Conservation (phyloP, 2,888 invertebrate genomes). For the Drosophila infuscata region DNA sequence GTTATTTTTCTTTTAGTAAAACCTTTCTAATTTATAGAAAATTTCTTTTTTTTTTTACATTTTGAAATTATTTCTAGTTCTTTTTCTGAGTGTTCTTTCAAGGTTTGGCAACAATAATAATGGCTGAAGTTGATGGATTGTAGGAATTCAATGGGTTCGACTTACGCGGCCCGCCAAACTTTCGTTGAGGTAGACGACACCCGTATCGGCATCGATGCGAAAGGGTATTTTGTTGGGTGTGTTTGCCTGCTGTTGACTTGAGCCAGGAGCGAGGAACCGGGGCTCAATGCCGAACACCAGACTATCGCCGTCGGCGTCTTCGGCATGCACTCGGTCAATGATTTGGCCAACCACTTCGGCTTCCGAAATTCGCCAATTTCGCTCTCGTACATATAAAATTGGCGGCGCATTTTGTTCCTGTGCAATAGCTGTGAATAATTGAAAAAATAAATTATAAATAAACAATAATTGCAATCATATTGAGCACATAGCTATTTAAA, state of each 20-base stretch:
- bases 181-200: constrained; percentile 92
- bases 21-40: not conserved
- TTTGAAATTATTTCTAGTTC: not conserved
- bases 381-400: constrained; percentile 88
- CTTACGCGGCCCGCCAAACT: constrained; percentile 91
- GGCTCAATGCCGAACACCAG: constrained; percentile 90
- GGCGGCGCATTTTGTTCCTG: constrained; percentile 86
- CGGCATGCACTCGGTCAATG: constrained; percentile 90
- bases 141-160: constrained; percentile 29
- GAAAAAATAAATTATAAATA: not conserved
- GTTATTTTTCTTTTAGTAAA: too few species aligned
- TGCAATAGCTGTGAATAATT: constrained; percentile 63
- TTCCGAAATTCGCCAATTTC: constrained; percentile 91
- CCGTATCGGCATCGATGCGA: constrained; percentile 90
- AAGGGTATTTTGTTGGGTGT: constrained; percentile 87
- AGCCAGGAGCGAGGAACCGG: constrained; percentile 79
- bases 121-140: not conserved
- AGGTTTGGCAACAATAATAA: not conserved
- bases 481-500: not conserved
- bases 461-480: not conserved
- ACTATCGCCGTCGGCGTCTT: constrained; percentile 88
- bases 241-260: constrained; percentile 51
- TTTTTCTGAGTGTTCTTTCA: not conserved
- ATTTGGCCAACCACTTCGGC: constrained; percentile 90
- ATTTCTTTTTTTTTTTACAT: not conserved